Base-by-base conservation (phyloP, 2,113 vertebrate genomes). In the Phalacrocorax carbo region DNA sequence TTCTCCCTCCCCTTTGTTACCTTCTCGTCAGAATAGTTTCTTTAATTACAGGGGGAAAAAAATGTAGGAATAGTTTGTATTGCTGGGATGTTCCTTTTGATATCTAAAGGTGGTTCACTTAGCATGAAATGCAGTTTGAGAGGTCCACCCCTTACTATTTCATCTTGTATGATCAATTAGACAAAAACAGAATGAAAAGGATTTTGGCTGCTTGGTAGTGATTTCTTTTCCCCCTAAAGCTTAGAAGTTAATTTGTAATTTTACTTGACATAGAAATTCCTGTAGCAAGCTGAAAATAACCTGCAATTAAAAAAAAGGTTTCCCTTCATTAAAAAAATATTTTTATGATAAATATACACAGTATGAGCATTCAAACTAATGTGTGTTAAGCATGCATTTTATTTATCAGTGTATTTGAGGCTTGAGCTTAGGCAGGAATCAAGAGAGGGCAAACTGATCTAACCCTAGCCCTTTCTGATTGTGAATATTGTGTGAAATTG, bases 21-120 rank as follows among this genome's bases (percentile, higher is more conserved):
- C 82, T 97, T 96, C 71, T 72, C 94, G 48, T 96, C 42, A 85
- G 92, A 78, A 94, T 16, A 69, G 23, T 66, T 87, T 84, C n/a
- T 73, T 58, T 84, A 84, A 87, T 82, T 88, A 76, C 8, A 54
- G 29, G 49, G 7, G 15, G 52, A 61, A 48, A 64, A 36, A 9
- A 0, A 5, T 71, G 34, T 81, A 78, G 52, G 34, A 72, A 48
- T 76, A 49, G 57, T 26, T 86, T 90, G 16, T 81, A 78, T 52
- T 4, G 6, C 73, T 62, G 52, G 68, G 36, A 65, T 68, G 10
- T 58, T 91, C 26, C 76, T 88, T 90, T 87, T 73, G 42, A 60
- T 61, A 90, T 21, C 9, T 71, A 20, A 42, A 73, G 60, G 42
- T 58, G 84, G 32, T 68, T 94, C 10, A 60, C 10, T 40, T 51